Percentiles rank a stretch among this genome's conserved stretches.
Conservation (phyloP, 2,888 invertebrate species). For the Pseudococcus viburni region DNA sequence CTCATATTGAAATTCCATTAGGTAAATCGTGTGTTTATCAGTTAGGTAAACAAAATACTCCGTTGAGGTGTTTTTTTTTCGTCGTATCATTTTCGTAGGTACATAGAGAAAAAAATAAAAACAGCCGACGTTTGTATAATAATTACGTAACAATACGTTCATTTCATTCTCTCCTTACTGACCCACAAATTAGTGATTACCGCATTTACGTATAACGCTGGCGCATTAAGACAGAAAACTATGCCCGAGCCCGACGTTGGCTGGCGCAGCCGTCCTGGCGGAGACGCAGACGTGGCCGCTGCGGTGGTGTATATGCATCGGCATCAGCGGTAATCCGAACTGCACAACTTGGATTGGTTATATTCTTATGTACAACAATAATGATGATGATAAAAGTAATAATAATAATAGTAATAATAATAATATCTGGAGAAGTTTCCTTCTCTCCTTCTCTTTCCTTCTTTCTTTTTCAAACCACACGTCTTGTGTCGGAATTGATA, state of each 20-base stretch:
- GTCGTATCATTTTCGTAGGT: background rate
- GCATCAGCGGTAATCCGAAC: background rate
- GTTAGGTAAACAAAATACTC: background rate
- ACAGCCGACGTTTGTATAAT: slow-evolving; percentile 21
- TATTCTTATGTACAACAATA: slow-evolving; percentile 53
- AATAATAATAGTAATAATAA: slow-evolving; percentile 66
- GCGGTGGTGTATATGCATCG: background rate
- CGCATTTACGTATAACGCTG: slow-evolving; percentile 56
- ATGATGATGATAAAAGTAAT: slow-evolving; percentile 64
- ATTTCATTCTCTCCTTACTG: slow-evolving; percentile 62
- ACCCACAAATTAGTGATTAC: slow-evolving; percentile 66
- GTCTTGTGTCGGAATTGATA: slow-evolving; percentile 66
- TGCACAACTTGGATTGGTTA: slow-evolving; percentile 61
- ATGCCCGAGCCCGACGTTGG: background rate
- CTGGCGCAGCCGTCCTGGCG: background rate
- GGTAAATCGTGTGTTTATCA: background rate
- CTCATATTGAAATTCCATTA: background rate
- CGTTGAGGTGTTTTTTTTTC: background rate
- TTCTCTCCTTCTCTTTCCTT: no score
- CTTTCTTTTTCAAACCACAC: slow-evolving; percentile 60
- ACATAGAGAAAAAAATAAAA: background rate
- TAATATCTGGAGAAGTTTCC: slow-evolving; percentile 63
- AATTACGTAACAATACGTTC: slow-evolving; percentile 61
- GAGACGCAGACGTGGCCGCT: background rate
- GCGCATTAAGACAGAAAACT: slow-evolving; percentile 25